Percentiles rank a stretch among this genome's conserved stretches.
Evolutionary conservation across 2,888 invertebrate species (phyloP).

Genomic region (Temnothorax unifasciatus): DNA sequence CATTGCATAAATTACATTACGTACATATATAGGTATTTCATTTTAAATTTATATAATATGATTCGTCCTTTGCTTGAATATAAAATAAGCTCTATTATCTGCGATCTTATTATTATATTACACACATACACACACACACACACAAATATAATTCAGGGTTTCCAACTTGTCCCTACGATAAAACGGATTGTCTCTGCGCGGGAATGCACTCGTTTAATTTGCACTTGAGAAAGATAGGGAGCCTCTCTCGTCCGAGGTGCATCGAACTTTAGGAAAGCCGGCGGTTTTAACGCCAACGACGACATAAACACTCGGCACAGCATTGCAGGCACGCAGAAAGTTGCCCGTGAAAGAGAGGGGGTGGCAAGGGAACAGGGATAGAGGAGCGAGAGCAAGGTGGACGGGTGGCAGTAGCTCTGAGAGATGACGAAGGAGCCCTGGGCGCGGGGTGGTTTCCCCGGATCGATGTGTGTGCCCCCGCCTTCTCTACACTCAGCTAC

Average conservation of each 20-base stretch:
- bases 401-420: conserved; percentile 74
- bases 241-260: conserved; percentile 19
- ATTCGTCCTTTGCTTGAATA: neutral
- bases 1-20: neutral
- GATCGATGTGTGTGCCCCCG: conserved; percentile 85
- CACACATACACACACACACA: no score
- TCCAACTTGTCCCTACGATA: neutral
- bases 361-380: conserved; percentile 33
- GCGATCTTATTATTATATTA: neutral
- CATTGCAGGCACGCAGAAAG: conserved; percentile 72
- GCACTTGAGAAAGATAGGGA: conserved; percentile 9
- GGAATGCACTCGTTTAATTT: conserved; percentile 32
- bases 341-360: conserved; percentile 49
- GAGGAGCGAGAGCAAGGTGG: conserved; percentile 58
- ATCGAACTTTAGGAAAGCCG: conserved; percentile 53
- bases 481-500: conserved; percentile 70
- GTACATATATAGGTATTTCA: neutral
- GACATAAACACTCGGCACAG: conserved; percentile 76
- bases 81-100: neutral
- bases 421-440: conserved; percentile 83
- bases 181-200: neutral
- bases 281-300: conserved; percentile 74
- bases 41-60: neutral
- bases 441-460: conserved; percentile 79
- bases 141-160: neutral